phyloP scores from a whole-genome alignment of 2,888 invertebrate genomes.

The Chaetoderma sp. region DNA sequence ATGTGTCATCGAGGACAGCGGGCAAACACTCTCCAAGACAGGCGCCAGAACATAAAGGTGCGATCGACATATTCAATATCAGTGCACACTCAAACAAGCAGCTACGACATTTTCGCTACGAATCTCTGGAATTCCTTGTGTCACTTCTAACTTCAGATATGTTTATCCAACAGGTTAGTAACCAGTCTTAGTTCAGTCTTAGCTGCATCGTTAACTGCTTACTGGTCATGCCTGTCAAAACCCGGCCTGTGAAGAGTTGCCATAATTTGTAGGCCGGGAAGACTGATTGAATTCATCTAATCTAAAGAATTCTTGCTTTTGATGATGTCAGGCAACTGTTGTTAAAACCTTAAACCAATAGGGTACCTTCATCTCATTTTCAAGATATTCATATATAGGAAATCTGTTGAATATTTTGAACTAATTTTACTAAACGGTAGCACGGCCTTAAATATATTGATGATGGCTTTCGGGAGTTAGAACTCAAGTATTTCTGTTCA shows the following conservation, averaged over 20 bases:
- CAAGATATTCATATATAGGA: background rate
- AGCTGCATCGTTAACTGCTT: background rate
- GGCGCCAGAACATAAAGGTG: no score
- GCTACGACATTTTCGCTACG: conserved; percentile 86
- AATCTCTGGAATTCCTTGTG: conserved; percentile 80
- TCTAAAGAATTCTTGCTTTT: no score
- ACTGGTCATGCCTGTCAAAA: background rate
- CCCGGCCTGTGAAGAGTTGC: background rate
- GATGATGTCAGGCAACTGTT: no score
- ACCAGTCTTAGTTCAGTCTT: background rate
- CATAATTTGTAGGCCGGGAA: background rate
- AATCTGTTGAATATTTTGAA: background rate
- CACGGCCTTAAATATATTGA: no score
- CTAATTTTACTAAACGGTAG: no score
- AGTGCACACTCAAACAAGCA: conserved; percentile 78
- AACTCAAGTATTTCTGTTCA: no score
- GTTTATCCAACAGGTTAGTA: conserved; percentile 76
- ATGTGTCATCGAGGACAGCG: background rate
- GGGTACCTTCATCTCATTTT: background rate
- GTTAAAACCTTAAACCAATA: background rate
- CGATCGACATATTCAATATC: conserved; percentile 50
- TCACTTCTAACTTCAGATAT: conserved; percentile 78
- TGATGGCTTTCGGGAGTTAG: no score
- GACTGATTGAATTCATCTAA: background rate
- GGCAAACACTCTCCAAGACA: no score